These are phyloP conservation scores for Typhlichthys eigenmanni DNA, from an alignment of 2,797 vertebrate species.

Conservation along the genomic window DNA sequence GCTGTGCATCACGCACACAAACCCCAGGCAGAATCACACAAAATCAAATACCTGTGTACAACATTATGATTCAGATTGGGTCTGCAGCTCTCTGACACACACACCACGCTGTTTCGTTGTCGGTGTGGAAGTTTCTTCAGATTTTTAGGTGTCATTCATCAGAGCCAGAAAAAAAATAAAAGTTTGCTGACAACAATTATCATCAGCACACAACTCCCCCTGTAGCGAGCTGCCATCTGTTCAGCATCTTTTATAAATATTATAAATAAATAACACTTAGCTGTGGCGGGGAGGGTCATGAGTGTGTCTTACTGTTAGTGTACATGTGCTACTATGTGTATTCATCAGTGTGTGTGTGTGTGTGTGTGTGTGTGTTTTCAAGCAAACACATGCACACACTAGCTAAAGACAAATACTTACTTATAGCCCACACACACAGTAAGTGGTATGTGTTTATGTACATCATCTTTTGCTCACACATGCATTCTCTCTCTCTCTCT, in stretches of 20 bases:
- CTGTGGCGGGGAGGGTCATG: too few species aligned
- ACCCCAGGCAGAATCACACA: not conserved
- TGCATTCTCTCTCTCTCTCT: not conserved
- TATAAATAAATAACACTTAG: not conserved
- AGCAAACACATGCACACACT: slow-evolving; percentile 4
- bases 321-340: not conserved
- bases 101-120: slow-evolving; percentile 33
- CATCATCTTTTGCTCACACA: not conserved
- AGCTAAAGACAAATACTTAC: slow-evolving; percentile 28
- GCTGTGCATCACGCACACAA: not conserved
- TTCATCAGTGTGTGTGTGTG: not conserved
- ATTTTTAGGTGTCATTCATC: slow-evolving; percentile 12
- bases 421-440: slow-evolving; percentile 42
- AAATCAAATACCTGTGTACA: too few species aligned
- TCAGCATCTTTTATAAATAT: slow-evolving; percentile 15
- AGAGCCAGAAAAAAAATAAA: too few species aligned
- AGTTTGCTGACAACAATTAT: slow-evolving; percentile 39
- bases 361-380: slow-evolving; percentile 4
- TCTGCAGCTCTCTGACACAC: not conserved
- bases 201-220: slow-evolving; percentile 30
- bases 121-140: slow-evolving; percentile 37
- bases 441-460: not conserved
- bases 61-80: too few species aligned
- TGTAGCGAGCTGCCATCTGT: slow-evolving; percentile 18
- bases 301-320: too few species aligned